Evolutionary conservation across 2,113 vertebrate genomes (phyloP), one percentile per base, ranked within the genome.

Genomic region (Nettapus auritus): DNA sequence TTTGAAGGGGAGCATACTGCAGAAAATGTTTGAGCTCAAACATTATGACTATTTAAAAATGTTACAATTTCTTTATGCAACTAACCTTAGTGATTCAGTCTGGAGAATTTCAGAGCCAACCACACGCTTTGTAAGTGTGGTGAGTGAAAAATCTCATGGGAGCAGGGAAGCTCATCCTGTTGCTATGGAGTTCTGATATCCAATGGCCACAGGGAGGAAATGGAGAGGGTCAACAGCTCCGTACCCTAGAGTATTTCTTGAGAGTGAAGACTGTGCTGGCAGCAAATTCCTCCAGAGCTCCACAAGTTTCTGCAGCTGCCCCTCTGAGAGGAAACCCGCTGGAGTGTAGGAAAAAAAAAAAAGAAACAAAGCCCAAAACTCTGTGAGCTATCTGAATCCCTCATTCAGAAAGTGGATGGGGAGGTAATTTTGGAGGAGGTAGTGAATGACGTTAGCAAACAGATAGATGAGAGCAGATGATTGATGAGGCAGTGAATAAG

Each of bases 401-500:
- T 79, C 44, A 29, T 79, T 89, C 46, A 62, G 53, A 64, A 69
- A 57, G 33, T 56, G 34, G 21, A 75, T 40, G 29, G 23, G 36
- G 44, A 86, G 25, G 63, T 50, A 81, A 78, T 90, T 91, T 78
- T 75, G 52, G 81, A 81, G 52, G 78, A 85, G 40, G 40, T 50
- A 81, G 46, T 78, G 69, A 91, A 71, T 81, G 76, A 86, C 2
- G 1, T 87, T 50, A 73, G 57, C 57, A 89, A 91, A 81, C 33
- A 40, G 42, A 38, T 56, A 55, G 64, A 92, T 63, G 77, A 29
- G 46, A 91, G 20, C 1, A 0, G 48, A 83, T 86, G 88, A 95
- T 29, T 81, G 94, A 68, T 44, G 68, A 86, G 60, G 77, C 69
- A 81, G 74, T 90, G 88, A 96, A 64, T 88, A 86, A 93, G 57